Base-by-base conservation (phyloP, 2,113 vertebrate genomes). In the Marmota flaviventris region DNA sequence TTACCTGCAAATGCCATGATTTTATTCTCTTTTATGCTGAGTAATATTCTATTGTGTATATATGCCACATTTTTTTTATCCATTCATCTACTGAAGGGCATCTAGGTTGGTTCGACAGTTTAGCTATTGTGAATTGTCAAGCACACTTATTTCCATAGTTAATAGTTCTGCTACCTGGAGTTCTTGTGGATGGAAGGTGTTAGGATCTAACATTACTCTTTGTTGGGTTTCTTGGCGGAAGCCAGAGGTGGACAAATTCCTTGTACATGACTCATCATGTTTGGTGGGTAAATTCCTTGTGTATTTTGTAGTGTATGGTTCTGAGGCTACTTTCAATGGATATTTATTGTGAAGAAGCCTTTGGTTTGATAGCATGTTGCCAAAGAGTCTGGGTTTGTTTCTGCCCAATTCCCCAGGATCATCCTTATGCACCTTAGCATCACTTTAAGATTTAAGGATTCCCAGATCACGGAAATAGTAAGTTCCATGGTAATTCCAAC, bases 331-430 rank as follows among this genome's bases (percentile, higher is more conserved):
- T 83, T 91, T 93, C 51, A 65, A 32, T 75, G 14, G 27, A 58
- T 29, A 7, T 93, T 81, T 58, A 48, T 24, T 77, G 8, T 67
- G n/a, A 13, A 29, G 10, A 75, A 77, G 24, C n/a, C 20, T 65
- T 75, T 63, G 86, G 37, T 42, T 72, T 48, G 42, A 91, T 39
- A 17, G 12, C 45, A 53, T 75, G 12, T 56, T 83, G 48, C 69
- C n/a, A 78, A 67, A 75, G 25, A 90, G 51, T 84, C 83, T 96
- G 5, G 27, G 45, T 83, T 95, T 51, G 24, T 67, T 91, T 89
- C 61, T 32, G 11, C 13, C n/a, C 8, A 27, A 8, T 63, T 8
- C 29, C 63, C 37, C 2, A 73, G 56, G 22, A 8, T 16, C 18
- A 48, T 85, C 67, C 2, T n/a, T 91, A 45, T 11, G 24, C 48